Evolutionary conservation across 2,113 vertebrate species (phyloP), one percentile per base, ranked within the genome.

Genomic region (Carassius gibelio): DNA sequence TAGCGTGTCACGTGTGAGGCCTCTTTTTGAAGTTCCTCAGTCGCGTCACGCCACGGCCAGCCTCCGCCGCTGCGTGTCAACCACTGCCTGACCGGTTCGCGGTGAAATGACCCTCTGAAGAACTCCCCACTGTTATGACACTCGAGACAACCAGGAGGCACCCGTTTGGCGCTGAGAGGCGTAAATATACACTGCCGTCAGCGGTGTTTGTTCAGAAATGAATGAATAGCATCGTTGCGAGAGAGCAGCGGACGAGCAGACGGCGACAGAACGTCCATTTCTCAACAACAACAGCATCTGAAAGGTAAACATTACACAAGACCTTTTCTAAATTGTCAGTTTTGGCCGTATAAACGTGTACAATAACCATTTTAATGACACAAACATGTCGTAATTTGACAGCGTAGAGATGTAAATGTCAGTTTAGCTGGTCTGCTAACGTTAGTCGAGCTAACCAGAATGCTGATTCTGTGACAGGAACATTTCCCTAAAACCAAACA

Each of bases 1-100:
- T 30, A 3, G 21, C 14, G 48, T 8, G 55, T 88, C 82, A 88
- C 74, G 87, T 86, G 87, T 82, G 69, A 57, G 85, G 87, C 50
- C 76, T 88, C 78, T 50, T 69, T 85, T 13, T 72, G 30, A 81
- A 83, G 87, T 26, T 64, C 72, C 34, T 66, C 82, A 55, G 66
- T 82, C 72, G 17, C 62, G 78, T 75, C 83, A 52, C 80, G 61
- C 72, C 50, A 72, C 66, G 55, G 52, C 74, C 75, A 78, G 36
- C 62, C 64, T 9, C 66, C 15, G 21, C 14, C 0, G 42, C 69
- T 11, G 45, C 10, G 45, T 48, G 45, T 48, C 2, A 48, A 3
- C 45, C 5, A 57, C 69, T n/a, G 26, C 30, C 19, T 14, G 38
- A 80, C 26, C 69, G 78, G 45, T 62, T 15, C n/a, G 76, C 38